phyloP scores from a whole-genome alignment of 2,113 vertebrate species.

The Gallinago undulata region DNA sequence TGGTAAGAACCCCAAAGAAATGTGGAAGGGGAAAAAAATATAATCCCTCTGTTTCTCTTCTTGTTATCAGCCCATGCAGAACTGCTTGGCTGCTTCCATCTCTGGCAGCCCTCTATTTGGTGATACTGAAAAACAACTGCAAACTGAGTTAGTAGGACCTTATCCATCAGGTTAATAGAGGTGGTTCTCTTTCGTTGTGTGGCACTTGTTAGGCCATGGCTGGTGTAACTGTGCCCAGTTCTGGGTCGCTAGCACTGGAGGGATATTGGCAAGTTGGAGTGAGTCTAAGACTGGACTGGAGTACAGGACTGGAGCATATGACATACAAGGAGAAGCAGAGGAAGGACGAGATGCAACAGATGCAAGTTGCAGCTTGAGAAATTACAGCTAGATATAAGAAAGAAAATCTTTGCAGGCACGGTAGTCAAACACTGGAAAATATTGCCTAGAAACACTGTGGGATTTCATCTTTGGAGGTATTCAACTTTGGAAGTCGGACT shows the following conservation, averaged over 20 bases:
- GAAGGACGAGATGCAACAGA: not conserved
- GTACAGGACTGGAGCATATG: not conserved
- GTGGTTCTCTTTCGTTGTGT: not conserved
- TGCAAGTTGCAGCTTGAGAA: fast-evolving
- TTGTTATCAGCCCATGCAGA: not conserved
- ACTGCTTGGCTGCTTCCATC: not conserved
- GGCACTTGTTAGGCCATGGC: not conserved
- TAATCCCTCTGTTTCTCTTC: not conserved
- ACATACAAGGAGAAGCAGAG: not conserved
- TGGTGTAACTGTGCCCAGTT: not conserved
- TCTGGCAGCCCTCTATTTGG: not conserved
- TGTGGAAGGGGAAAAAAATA: fast-evolving
- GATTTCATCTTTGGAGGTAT: not conserved
- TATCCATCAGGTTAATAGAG: not conserved
- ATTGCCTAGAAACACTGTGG: not conserved
- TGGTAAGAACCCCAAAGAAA: not conserved
- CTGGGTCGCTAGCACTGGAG: not conserved
- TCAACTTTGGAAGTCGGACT: not conserved
- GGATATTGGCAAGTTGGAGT: not conserved
- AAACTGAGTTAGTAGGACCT: not conserved
- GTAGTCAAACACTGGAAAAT: not conserved
- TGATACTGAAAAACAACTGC: not conserved
- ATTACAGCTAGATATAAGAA: not conserved
- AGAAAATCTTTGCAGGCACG: not conserved
- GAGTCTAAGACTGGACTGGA: not conserved